Conservation (phyloP, 1,140 invertebrate species). For the Saccostrea glomerata region DNA sequence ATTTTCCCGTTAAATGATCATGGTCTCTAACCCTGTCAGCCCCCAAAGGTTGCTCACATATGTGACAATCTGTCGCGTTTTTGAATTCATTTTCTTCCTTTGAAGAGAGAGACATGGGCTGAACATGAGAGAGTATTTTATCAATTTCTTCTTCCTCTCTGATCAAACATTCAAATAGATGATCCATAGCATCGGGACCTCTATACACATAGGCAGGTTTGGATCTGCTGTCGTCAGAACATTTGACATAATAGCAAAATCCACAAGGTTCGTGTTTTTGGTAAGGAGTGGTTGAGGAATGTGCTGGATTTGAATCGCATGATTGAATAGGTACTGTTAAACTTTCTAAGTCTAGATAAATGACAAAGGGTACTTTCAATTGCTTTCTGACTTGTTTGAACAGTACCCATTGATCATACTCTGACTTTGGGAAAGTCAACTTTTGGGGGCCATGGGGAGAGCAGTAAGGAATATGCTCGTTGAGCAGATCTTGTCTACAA, state of each 20-base stretch:
- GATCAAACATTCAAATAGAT: constrained; percentile 25
- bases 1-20: constrained; percentile 51
- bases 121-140: background rate
- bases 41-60: constrained; percentile 41
- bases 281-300: constrained; percentile 41
- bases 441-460: constrained; percentile 49
- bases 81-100: constrained; percentile 23
- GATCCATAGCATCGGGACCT: constrained; percentile 40
- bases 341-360: constrained; percentile 49
- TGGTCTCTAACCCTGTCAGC: constrained; percentile 45
- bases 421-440: constrained; percentile 47
- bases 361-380: constrained; percentile 50
- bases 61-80: constrained; percentile 42
- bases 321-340: constrained; percentile 43
- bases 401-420: too few species aligned
- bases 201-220: constrained; percentile 39
- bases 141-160: constrained; percentile 35
- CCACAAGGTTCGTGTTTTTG: constrained; percentile 52
- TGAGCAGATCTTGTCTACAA: constrained; percentile 35
- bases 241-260: constrained; percentile 20
- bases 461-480: constrained; percentile 50
- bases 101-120: constrained; percentile 23
- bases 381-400: constrained; percentile 45
- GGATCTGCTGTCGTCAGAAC: constrained; percentile 8
- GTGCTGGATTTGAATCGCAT: constrained; percentile 34